Conservation (phyloP, 1,140 invertebrate genomes). For the Amphibalanus amphitrite region DNA sequence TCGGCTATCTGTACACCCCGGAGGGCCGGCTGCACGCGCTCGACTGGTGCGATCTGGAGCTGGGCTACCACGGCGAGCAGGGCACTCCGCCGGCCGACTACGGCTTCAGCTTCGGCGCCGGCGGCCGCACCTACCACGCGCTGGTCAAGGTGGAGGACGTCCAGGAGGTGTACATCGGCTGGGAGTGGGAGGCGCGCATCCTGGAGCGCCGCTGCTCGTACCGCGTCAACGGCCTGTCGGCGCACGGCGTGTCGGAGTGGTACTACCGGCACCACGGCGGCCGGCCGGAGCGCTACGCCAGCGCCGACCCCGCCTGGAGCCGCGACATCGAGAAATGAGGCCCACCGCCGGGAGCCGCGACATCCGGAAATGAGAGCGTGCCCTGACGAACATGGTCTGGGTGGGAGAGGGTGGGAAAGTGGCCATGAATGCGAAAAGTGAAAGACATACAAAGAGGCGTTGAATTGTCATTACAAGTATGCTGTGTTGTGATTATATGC, state of each 20-base stretch:
- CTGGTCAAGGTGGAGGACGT: constrained; percentile 38
- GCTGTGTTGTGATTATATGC: too few species aligned
- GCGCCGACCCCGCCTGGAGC: constrained; percentile 32
- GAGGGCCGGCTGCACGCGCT: constrained; percentile 26
- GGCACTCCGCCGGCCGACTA: constrained; percentile 41
- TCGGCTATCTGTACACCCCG: constrained; percentile 39
- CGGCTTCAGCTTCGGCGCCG: constrained; percentile 20
- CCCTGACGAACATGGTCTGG: too few species aligned
- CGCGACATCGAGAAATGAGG: neutral
- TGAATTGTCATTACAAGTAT: too few species aligned
- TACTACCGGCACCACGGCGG: constrained; percentile 38
- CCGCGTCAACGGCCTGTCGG: constrained; percentile 39
- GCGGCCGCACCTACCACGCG: constrained; percentile 20
- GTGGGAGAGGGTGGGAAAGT: too few species aligned
- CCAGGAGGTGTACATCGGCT: constrained; percentile 43
- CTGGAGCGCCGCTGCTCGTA: constrained; percentile 32
- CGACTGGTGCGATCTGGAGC: constrained; percentile 34
- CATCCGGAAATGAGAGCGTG: too few species aligned
- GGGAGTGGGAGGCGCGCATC: constrained; percentile 45
- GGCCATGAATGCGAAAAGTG: too few species aligned
- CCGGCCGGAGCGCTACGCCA: constrained; percentile 23
- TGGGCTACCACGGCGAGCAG: constrained; percentile 47
- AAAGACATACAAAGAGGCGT: too few species aligned
- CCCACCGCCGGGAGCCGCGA: too few species aligned
- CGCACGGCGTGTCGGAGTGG: constrained; percentile 49